These are phyloP conservation scores for Heliopora coerulea DNA, from an alignment of 92 coral and sea anemone genomes.

Conservation along the genomic window DNA sequence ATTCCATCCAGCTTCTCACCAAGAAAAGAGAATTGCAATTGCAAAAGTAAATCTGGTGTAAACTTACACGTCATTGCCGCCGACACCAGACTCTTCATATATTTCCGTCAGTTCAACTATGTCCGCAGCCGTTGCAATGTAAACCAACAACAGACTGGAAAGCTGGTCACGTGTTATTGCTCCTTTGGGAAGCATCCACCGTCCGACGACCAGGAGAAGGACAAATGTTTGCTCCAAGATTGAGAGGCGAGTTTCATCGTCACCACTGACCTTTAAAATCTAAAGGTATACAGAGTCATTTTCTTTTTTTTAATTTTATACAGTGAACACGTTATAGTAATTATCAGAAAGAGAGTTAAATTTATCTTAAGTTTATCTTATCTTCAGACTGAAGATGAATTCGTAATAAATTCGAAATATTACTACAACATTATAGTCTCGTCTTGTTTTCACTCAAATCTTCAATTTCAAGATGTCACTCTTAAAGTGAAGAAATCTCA, in stretches of 20 bases:
- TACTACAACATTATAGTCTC: no score
- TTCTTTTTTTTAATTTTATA: no score
- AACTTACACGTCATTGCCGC: constrained; percentile 32
- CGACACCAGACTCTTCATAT: constrained; percentile 60
- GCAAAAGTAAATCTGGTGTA: neutral
- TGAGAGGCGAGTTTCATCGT: constrained; percentile 81
- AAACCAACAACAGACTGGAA: constrained; percentile 81
- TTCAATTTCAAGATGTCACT: no score
- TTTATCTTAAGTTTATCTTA: no score
- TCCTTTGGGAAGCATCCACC: constrained; percentile 95
- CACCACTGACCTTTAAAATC: constrained; percentile 35
- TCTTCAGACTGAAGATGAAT: no score
- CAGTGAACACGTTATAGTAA: no score
- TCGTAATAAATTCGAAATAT: no score
- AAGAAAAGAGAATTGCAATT: neutral
- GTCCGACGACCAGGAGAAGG: constrained; percentile 86
- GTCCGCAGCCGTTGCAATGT: constrained; percentile 92
- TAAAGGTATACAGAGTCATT: no score
- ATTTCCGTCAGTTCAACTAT: constrained; percentile 92
- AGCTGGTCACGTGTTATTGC: constrained; percentile 88
- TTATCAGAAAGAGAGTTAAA: no score
- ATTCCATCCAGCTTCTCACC: no score
- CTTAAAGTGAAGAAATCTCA: no score
- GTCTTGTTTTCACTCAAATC: no score
- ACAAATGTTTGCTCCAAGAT: constrained; percentile 92